These are phyloP conservation scores for Athalia cordata DNA, from an alignment of 2,888 invertebrate genomes.

Conservation along the genomic window DNA sequence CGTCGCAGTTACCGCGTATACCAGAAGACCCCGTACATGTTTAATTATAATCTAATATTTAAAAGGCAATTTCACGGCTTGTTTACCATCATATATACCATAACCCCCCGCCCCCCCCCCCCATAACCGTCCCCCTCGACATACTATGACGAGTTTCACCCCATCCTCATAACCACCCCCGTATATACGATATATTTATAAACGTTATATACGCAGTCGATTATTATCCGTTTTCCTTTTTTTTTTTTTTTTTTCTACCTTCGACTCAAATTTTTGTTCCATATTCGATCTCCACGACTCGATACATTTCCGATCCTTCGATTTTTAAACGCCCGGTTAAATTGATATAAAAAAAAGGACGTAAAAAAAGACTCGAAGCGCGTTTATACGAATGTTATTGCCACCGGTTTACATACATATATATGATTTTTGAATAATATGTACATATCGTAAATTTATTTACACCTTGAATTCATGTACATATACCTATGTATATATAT, in stretches of 20 bases:
- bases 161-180: background rate
- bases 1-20: background rate
- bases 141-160: constrained; percentile 11
- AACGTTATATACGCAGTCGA: background rate
- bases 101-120: constrained; percentile 54
- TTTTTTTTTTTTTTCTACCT: constrained; percentile 4
- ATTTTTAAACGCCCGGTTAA: background rate
- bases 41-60: constrained; percentile 74
- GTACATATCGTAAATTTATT: too few species aligned
- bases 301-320: too few species aligned
- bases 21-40: constrained; percentile 27
- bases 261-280: too few species aligned
- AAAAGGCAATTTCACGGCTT: constrained; percentile 74
- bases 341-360: background rate
- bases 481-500: background rate
- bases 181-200: too few species aligned
- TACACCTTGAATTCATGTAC: too few species aligned
- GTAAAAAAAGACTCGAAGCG: constrained; percentile 5
- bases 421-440: too few species aligned
- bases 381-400: too few species aligned
- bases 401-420: too few species aligned
- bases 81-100: constrained; percentile 65
- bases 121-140: constrained; percentile 18
- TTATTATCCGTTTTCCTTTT: constrained; percentile 53
- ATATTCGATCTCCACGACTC: too few species aligned